These are phyloP conservation scores for Azorinus chamasolen DNA, from an alignment of 2,888 invertebrate species.

Conservation along the genomic window DNA sequence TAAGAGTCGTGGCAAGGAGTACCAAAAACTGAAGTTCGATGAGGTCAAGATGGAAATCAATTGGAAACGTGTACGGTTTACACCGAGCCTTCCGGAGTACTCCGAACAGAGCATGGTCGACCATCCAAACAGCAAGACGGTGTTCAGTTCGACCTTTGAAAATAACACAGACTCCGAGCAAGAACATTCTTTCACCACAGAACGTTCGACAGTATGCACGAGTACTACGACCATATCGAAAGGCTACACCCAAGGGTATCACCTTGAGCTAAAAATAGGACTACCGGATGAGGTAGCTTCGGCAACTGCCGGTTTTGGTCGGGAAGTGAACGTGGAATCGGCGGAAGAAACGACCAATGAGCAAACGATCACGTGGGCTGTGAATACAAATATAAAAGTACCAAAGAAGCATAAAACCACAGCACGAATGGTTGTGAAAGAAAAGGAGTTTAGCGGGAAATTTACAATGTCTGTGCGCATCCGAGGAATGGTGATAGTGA, in stretches of 20 bases:
- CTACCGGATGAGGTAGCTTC: conserved; percentile 86
- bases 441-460: conserved; percentile 86
- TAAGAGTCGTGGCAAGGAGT: conserved; percentile 82
- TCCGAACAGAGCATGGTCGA: conserved; percentile 68
- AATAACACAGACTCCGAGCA: conserved; percentile 83
- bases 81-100: conserved; percentile 81
- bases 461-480: conserved; percentile 85
- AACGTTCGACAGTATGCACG: conserved; percentile 81
- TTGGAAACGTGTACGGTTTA: conserved; percentile 85
- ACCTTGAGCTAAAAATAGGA: conserved; percentile 86
- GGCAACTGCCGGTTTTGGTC: conserved; percentile 86
- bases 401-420: conserved; percentile 83
- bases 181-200: conserved; percentile 84
- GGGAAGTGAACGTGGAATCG: conserved; percentile 85
- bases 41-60: conserved; percentile 84
- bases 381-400: conserved; percentile 87
- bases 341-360: conserved; percentile 83
- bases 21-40: conserved; percentile 80
- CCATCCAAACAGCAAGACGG: conserved; percentile 74
- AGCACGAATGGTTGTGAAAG: conserved; percentile 87
- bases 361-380: conserved; percentile 87
- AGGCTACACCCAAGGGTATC: conserved; percentile 85
- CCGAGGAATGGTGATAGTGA: conserved; percentile 82
- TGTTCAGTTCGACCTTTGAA: conserved; percentile 83
- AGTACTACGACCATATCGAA: conserved; percentile 80